These are phyloP conservation scores for Drosophila bocki DNA, from an alignment of 1,140 invertebrate species.

Conservation along the genomic window DNA sequence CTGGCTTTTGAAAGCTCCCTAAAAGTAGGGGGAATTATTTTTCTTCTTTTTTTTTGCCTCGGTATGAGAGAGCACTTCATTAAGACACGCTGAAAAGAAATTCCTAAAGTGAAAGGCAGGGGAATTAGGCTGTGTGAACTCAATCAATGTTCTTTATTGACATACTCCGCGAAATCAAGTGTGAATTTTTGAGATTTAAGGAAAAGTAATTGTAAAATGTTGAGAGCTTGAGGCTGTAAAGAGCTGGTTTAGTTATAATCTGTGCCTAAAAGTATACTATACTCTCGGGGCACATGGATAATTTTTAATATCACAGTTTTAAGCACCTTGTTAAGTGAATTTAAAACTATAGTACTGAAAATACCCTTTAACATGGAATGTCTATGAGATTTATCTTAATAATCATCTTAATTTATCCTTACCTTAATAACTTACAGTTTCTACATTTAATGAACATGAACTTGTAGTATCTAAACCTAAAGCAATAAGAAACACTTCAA, in stretches of 20 bases:
- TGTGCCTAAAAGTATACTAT: not conserved
- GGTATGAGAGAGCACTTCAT: constrained; percentile 11
- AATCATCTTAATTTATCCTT: too few species aligned
- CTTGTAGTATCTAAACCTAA: not conserved
- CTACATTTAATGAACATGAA: not conserved
- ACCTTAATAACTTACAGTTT: not conserved
- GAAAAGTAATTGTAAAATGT: not conserved
- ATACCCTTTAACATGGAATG: not conserved
- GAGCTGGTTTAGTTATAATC: not conserved
- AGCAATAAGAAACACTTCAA: not conserved
- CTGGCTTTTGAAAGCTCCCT: constrained; percentile 38
- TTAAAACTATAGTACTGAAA: not conserved
- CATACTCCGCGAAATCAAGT: not conserved
- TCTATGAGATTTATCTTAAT: not conserved
- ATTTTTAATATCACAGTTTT: not conserved
- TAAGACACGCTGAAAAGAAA: constrained; percentile 12
- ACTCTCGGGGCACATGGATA: not conserved
- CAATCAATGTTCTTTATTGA: constrained; percentile 15
- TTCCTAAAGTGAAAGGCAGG: not conserved
- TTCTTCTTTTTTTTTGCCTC: not conserved
- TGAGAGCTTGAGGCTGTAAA: not conserved
- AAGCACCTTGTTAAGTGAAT: not conserved
- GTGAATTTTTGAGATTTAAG: not conserved
- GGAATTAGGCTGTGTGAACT: not conserved
- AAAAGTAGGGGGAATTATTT: not conserved